Percentiles rank a stretch among this genome's conserved stretches.
Evolutionary conservation across 2,113 vertebrate species (phyloP).

Genomic region (Manacus vitellinus): DNA sequence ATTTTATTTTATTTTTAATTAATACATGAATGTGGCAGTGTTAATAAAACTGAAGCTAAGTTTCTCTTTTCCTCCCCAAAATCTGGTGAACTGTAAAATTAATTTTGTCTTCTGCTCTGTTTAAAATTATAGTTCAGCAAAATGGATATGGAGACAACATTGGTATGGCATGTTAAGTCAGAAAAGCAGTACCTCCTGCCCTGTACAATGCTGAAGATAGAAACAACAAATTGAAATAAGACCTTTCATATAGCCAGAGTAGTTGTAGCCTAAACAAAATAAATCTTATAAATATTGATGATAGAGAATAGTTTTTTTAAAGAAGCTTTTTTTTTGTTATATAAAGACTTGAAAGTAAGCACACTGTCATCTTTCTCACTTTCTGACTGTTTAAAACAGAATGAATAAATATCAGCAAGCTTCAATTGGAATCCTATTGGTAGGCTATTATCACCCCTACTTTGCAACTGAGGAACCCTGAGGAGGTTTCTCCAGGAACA

Average conservation of each 20-base stretch:
- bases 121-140: neutral
- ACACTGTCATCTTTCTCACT: neutral
- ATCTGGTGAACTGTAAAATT: constrained; percentile 31
- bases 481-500: neutral
- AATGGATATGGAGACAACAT: neutral
- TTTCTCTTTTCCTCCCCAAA: neutral
- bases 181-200: neutral
- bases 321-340: neutral
- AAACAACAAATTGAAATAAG: neutral
- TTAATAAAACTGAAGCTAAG: constrained; percentile 36
- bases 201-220: neutral
- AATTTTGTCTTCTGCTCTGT: constrained; percentile 9
- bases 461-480: neutral
- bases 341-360: neutral
- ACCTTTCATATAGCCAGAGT: neutral
- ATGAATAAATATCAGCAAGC: neutral
- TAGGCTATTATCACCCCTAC: neutral
- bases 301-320: neutral
- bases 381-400: neutral
- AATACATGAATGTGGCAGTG: neutral
- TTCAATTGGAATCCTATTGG: neutral
- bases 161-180: neutral
- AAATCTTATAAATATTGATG: neutral
- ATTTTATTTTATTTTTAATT: neutral
- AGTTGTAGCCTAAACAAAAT: neutral